phyloP scores from a whole-genome alignment of 2,113 vertebrate genomes.

The Hystrix brachyura region DNA sequence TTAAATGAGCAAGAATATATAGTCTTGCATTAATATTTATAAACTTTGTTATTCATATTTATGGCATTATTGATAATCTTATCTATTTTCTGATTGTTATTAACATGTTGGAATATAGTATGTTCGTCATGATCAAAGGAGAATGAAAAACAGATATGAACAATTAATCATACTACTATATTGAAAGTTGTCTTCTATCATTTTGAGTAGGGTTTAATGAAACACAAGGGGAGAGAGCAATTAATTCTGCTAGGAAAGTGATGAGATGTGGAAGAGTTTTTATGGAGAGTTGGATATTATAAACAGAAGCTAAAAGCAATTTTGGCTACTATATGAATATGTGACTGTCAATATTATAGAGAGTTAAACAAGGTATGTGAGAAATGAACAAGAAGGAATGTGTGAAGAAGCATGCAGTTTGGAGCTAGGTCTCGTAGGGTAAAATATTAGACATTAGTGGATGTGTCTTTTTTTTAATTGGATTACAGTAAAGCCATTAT shows the following conservation, averaged over 20 bases:
- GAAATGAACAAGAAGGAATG: background rate
- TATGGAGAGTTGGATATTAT: background rate
- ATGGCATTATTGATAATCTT: background rate
- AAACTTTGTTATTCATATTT: background rate
- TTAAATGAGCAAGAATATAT: background rate
- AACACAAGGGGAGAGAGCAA: background rate
- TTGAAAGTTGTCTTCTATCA: background rate
- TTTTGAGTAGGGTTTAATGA: conserved; percentile 40
- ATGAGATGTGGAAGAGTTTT: background rate
- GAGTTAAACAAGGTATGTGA: background rate
- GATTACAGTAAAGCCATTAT: background rate
- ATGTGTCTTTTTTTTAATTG: background rate
- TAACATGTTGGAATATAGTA: background rate
- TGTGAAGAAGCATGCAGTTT: background rate
- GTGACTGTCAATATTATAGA: background rate
- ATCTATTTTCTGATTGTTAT: background rate
- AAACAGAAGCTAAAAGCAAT: background rate
- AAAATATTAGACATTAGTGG: background rate
- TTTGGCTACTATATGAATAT: background rate
- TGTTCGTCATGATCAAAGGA: background rate
- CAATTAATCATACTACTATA: background rate
- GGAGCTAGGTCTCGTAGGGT: background rate
- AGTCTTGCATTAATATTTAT: background rate
- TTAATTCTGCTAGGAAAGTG: background rate
- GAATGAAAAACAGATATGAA: background rate